These are phyloP conservation scores for Phymorhynchus buccinoides DNA, from an alignment of 1,140 invertebrate species.

Conservation along the genomic window DNA sequence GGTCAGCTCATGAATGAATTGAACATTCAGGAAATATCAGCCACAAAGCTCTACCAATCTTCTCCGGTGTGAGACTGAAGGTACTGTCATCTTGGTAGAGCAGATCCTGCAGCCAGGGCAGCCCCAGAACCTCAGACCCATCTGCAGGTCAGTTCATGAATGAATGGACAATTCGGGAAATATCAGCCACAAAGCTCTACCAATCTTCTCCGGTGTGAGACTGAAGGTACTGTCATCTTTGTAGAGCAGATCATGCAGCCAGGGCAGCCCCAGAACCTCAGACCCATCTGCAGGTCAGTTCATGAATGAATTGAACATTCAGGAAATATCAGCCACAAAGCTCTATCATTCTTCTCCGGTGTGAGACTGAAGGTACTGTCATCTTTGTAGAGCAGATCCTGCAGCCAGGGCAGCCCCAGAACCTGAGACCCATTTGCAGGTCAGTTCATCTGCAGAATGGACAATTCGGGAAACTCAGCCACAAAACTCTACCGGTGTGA, in stretches of 20 bases:
- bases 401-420: not conserved
- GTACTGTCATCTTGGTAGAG: not conserved
- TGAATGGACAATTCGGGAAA: too few species aligned
- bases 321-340: too few species aligned
- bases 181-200: too few species aligned
- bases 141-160: slow-evolving; percentile 10
- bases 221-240: not conserved
- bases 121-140: not conserved
- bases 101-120: not conserved
- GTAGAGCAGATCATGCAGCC: not conserved
- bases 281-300: not conserved
- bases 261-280: not conserved
- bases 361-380: not conserved
- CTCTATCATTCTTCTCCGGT: too few species aligned
- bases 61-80: not conserved
- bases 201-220: not conserved
- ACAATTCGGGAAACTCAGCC: too few species aligned
- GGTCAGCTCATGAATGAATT: too few species aligned
- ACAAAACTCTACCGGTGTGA: too few species aligned
- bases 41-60: too few species aligned
- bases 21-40: too few species aligned
- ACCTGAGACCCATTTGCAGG: not conserved
- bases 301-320: too few species aligned
- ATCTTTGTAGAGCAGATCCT: not conserved
- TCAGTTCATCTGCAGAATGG: too few species aligned